Percentiles rank a stretch among this genome's conserved stretches.
These are phyloP conservation scores for Lepisosteus oculatus DNA, from an alignment of 2,113 vertebrate genomes.

Conservation along the genomic window DNA sequence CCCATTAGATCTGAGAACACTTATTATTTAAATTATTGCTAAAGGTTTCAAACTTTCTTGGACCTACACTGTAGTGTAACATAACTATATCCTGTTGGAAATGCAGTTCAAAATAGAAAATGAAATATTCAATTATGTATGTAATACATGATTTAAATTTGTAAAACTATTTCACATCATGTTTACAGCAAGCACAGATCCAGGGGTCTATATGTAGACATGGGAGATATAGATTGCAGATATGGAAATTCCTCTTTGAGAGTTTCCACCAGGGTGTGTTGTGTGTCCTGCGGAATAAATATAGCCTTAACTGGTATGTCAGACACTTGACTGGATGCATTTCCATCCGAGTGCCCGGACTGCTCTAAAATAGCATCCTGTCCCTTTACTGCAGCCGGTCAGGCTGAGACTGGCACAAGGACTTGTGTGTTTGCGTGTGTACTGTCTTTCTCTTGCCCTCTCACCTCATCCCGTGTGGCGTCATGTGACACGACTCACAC, in stretches of 20 bases:
- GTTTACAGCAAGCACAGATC: neutral
- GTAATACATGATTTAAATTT: too few species aligned
- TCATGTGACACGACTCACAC: neutral
- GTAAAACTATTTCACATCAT: neutral
- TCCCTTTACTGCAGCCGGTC: constrained; percentile 15
- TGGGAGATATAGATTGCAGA: neutral
- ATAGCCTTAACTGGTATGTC: constrained; percentile 46
- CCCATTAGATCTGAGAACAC: too few species aligned
- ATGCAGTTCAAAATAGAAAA: too few species aligned
- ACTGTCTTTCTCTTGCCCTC: neutral
- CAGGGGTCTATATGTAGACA: neutral
- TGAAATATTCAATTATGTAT: too few species aligned
- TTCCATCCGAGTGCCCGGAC: constrained; percentile 26
- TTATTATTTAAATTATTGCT: too few species aligned
- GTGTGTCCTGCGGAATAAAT: constrained; percentile 36
- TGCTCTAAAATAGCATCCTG: constrained; percentile 47
- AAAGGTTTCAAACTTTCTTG: too few species aligned
- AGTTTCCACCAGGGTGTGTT: constrained; percentile 12
- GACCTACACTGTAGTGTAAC: neutral
- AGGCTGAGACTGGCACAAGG: neutral
- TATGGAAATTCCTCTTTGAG: constrained; percentile 12
- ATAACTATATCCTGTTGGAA: too few species aligned
- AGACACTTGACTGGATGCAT: constrained; percentile 44
- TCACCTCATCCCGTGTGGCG: neutral
- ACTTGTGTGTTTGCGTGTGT: too few species aligned